Percentiles rank a stretch among this genome's conserved stretches.
Evolutionary conservation across 2,888 invertebrate species (phyloP).

Genomic region (Flexamia atlantica): DNA sequence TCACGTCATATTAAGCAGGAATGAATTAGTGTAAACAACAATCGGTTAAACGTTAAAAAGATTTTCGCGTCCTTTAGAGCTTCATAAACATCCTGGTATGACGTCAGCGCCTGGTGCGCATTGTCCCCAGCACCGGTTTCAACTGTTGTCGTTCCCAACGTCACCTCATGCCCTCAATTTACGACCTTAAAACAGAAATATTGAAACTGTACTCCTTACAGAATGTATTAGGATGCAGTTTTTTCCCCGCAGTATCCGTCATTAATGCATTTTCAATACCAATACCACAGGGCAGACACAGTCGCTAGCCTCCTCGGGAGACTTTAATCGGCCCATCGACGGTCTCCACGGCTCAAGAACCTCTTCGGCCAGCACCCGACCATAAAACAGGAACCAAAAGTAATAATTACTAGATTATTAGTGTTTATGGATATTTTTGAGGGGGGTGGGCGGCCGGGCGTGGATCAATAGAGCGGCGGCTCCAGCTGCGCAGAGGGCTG

Average conservation of each 20-base stretch:
- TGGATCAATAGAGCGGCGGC: slow-evolving; percentile 5
- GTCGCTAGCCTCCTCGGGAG: no score
- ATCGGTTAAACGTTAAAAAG: not conserved
- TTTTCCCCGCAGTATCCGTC: no score
- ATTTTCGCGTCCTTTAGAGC: not conserved
- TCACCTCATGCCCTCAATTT: no score
- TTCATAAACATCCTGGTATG: slow-evolving; percentile 14
- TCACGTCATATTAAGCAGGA: no score
- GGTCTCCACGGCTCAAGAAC: not conserved
- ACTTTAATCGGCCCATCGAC: no score
- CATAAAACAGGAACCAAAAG: slow-evolving; percentile 41
- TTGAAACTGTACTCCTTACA: no score
- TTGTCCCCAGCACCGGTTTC: not conserved
- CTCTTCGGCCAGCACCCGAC: not conserved
- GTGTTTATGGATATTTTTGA: slow-evolving; percentile 50
- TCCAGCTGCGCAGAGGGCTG: not conserved
- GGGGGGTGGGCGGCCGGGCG: slow-evolving; percentile 15
- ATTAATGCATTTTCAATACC: no score
- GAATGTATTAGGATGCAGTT: no score
- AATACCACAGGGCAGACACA: no score
- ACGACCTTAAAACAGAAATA: no score
- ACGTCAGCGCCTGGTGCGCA: not conserved
- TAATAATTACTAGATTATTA: slow-evolving; percentile 52
- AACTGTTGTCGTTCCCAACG: no score
- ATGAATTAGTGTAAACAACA: no score